Evolutionary conservation across 1,140 invertebrate genomes (phyloP), one percentile per base, ranked within the genome.

Genomic region (Trachymyrmex cornetzi): DNA sequence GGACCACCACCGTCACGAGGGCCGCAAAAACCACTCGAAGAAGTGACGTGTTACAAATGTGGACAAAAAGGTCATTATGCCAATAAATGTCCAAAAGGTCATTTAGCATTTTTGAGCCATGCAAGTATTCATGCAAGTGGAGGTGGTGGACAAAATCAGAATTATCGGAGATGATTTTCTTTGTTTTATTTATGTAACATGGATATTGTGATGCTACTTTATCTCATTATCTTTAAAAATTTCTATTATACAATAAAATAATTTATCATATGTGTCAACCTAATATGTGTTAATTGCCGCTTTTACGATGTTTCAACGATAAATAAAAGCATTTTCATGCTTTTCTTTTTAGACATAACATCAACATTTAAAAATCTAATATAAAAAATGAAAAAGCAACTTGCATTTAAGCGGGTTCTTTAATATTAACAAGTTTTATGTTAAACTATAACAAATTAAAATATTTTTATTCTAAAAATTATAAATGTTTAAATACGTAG

Each of bases 31-130:
- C 98, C 98, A 6, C 94, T 99, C 11, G 98, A 99, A 95, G 98
- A 99, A 96, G 98, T 99, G 12, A 99, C 98, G 0, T 99, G 99
- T 95, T 99, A 98, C 93, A 99, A 99, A 96, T 99, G 99, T 96
- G 99, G 99, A 9, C 98, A 98, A 63, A 99, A 99, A 95, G 99
- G 99, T 19, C 99, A 99, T 95, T 99, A 99, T 95, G 99, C 99
- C 0, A 99, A 99, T 94, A 99, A 99, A 94, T 99, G 99, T 96
- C 98, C 98, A 0, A 99, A 99, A 94, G 99, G 99, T 55, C 98
- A 99, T 95, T 96, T 99, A 63, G 99, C 99, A 7, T 99, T 99
- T 95, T 96, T 99, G 16, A 99, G 98, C 88, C 97, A 97, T 88
- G 95, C 96, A 66, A 89, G 91, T 34, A 38, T 38, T 38, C 34